Conservation (phyloP, 2,113 vertebrate species). For the Gymnocephalus cernua region DNA sequence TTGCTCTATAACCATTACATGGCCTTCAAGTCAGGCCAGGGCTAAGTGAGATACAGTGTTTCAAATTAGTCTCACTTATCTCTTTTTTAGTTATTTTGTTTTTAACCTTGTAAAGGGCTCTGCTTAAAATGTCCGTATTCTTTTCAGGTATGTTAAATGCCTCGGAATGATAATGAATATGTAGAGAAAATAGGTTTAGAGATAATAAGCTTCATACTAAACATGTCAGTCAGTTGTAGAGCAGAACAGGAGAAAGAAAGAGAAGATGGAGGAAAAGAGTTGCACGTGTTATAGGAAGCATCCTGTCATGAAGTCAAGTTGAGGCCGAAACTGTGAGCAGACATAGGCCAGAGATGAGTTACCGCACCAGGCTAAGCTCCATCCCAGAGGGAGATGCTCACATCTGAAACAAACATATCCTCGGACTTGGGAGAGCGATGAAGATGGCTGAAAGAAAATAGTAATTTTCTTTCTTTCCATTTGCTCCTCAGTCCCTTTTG, state of each 20-base stretch:
- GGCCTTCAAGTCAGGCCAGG: constrained; percentile 40
- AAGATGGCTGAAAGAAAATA: constrained; percentile 52
- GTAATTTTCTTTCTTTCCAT: constrained; percentile 28
- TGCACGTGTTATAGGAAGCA: constrained; percentile 25
- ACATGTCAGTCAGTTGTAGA: constrained; percentile 19
- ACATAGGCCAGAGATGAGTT: constrained; percentile 50
- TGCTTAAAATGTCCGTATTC: constrained; percentile 13
- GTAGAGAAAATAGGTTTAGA: not conserved
- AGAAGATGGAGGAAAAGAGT: not conserved
- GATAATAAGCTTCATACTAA: constrained; percentile 2
- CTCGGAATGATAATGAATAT: constrained; percentile 4
- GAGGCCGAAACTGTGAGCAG: constrained; percentile 38
- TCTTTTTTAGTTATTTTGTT: not conserved
- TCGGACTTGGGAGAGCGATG: constrained; percentile 53
- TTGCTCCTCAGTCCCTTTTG: constrained; percentile 16
- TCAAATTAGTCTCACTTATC: constrained; percentile 60
- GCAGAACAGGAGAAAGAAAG: not conserved
- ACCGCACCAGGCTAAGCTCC: constrained; percentile 27
- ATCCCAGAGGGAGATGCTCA: constrained; percentile 49
- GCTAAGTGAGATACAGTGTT: constrained; percentile 62
- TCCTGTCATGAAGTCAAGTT: constrained; percentile 44
- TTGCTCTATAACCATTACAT: constrained; percentile 56
- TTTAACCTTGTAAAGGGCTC: constrained; percentile 2
- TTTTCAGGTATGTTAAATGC: not conserved
- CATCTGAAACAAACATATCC: constrained; percentile 67